Evolutionary conservation across 2,113 vertebrate species (phyloP).

Genomic region (Hyaena hyaena): DNA sequence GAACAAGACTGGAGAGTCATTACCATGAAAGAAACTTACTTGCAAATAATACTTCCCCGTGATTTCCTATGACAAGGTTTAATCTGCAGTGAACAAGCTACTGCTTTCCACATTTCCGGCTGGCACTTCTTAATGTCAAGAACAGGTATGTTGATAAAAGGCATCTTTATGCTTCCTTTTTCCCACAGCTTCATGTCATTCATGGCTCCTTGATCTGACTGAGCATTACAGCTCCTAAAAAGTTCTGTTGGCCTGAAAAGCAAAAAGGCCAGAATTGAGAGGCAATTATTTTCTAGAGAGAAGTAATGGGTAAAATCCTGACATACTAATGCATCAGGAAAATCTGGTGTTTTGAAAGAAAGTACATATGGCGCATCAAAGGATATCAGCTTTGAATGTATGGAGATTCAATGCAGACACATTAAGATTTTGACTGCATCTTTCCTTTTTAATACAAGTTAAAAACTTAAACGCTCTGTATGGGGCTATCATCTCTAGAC

Average conservation of each 20-base stretch:
- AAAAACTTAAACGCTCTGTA: slow-evolving; percentile 29
- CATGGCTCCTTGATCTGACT: slow-evolving; percentile 98
- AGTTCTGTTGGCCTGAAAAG: slow-evolving; percentile 95
- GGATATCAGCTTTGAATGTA: not conserved
- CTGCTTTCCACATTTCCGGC: slow-evolving; percentile 98
- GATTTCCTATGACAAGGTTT: slow-evolving; percentile 99
- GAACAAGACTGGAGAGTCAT: not conserved
- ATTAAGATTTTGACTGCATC: not conserved
- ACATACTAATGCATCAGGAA: not conserved
- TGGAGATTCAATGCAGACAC: not conserved
- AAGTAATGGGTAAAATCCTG: not conserved
- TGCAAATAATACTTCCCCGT: slow-evolving; percentile 97
- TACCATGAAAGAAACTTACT: slow-evolving; percentile 86
- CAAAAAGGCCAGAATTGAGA: slow-evolving; percentile 59
- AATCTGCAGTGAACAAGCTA: slow-evolving; percentile 97
- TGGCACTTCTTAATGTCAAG: slow-evolving; percentile 97
- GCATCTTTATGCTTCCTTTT: slow-evolving; percentile 98
- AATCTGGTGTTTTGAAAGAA: slow-evolving; percentile 12
- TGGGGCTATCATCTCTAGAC: not conserved
- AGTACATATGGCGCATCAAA: not conserved
- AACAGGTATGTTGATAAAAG: slow-evolving; percentile 98
- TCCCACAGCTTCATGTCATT: slow-evolving; percentile 99
- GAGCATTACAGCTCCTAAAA: slow-evolving; percentile 97
- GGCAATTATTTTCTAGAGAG: slow-evolving; percentile 36
- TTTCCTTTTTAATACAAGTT: not conserved